Base-by-base conservation (phyloP, 2,888 invertebrate genomes). In the Callyntrura sp. region DNA sequence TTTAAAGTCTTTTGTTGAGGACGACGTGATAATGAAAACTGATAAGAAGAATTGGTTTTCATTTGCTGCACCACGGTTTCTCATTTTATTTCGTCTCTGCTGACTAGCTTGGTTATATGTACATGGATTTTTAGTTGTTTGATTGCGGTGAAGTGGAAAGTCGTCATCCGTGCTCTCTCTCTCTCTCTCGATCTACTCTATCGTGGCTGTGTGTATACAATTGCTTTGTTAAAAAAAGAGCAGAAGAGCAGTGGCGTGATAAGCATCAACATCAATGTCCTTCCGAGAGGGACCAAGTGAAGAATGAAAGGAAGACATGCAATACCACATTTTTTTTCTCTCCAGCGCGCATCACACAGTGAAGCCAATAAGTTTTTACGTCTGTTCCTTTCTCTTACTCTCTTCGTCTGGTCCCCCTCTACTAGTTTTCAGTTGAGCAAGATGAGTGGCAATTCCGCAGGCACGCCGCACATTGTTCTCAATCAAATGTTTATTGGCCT, bases 391-490 rank as follows among this genome's bases (percentile, higher is more conserved):
- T 81, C 81, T 43, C 81, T 81, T 81, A 81, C 81, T 43, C 43
- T 81, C 17, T 35, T 81, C 14, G 45, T n/a, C n/a, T 78, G n/a
- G 8, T 60, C 48, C 35, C 45, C 28, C 48, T 62, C 84, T 90
- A n/a, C n/a, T n/a, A n/a, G n/a, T n/a, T 86, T 88, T 82, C 78
- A 93, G 88, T 86, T 92, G 91, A 83, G 93, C 90, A 57, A 96
- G 95, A 94, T 96, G 96, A 25, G 96, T 95, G 1, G 98, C 97
- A 93, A 98, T 97, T 94, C 97, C 95, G 85, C 97, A 97, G 20
- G 97, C 98, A 79, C 97, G 96, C 94, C 95, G 95, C 0, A 98
- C 99, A 95, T 99, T 99, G 95, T 99, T 98, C 95, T 98, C 97
- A 94, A 99, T 97, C 88, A 99, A 95, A 43, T 85, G 90, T 88